Conservation (phyloP, 2,888 invertebrate species). For the Temnothorax rugatulus region DNA sequence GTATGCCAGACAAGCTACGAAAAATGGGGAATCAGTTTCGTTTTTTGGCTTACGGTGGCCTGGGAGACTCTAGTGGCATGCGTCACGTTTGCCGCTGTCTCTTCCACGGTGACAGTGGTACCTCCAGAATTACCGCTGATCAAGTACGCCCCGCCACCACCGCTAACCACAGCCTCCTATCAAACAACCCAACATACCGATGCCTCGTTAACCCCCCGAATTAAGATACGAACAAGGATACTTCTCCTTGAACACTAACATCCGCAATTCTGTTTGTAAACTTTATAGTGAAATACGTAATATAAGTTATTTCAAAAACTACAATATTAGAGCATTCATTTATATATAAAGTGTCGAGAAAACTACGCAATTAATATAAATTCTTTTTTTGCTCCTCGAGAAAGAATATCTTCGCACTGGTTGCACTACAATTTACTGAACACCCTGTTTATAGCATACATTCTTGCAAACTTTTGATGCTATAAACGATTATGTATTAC, state of each 20-base stretch:
- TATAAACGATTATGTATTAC: conserved; percentile 4
- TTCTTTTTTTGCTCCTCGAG: not conserved
- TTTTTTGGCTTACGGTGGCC: conserved; percentile 93
- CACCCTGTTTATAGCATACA: not conserved
- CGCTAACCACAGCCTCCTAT: conserved; percentile 86
- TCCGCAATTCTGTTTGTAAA: not conserved
- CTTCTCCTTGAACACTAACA: conserved; percentile 26
- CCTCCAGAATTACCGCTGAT: conserved; percentile 87
- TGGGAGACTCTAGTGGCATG: conserved; percentile 95
- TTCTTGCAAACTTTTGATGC: conserved; percentile 15
- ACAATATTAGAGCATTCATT: conserved; percentile 15
- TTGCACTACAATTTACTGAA: conserved; percentile 24
- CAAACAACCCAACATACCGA: conserved; percentile 80
- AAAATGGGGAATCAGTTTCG: conserved; percentile 81
- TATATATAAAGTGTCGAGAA: not conserved
- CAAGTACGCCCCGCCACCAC: conserved; percentile 87
- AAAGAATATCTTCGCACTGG: not conserved
- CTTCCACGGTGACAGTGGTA: conserved; percentile 85
- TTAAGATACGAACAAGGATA: conserved; percentile 29
- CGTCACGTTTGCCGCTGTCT: conserved; percentile 89
- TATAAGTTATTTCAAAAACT: conserved; percentile 14
- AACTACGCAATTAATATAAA: not conserved
- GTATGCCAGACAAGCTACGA: conserved; percentile 80
- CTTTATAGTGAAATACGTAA: not conserved
- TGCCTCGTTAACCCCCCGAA: conserved; percentile 68